Percentiles rank a stretch among this genome's conserved stretches.
These are phyloP conservation scores for Lasiurus cinereus DNA, from an alignment of 2,113 vertebrate genomes.

Conservation along the genomic window DNA sequence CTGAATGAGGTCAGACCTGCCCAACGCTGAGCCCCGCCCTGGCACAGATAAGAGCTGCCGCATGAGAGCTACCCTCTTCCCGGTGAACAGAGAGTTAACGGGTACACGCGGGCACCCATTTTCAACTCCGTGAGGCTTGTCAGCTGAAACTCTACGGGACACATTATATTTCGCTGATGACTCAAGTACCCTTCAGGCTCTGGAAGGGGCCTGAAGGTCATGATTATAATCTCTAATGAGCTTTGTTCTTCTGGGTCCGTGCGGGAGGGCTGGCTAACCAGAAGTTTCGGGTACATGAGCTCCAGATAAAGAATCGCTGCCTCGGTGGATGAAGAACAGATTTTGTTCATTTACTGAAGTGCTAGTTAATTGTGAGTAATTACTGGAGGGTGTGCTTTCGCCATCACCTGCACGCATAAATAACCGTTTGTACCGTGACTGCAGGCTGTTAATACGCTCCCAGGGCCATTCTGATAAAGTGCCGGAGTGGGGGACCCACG, in stretches of 20 bases:
- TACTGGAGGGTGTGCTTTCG: conserved; percentile 70
- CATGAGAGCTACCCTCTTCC: too few relatives aligned
- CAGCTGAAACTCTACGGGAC: conserved; percentile 56
- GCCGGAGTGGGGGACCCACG: not conserved
- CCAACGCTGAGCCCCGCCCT: not conserved
- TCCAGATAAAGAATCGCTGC: conserved; percentile 72
- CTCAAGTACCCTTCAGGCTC: conserved; percentile 75
- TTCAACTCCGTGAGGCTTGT: conserved; percentile 65
- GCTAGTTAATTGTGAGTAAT: conserved; percentile 84
- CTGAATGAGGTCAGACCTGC: not conserved
- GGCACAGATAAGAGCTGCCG: not conserved
- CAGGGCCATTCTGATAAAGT: conserved; percentile 48
- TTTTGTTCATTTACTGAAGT: conserved; percentile 79
- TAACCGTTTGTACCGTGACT: conserved; percentile 75
- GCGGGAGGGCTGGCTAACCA: conserved; percentile 61
- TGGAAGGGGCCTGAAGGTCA: conserved; percentile 76
- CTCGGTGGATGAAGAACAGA: conserved; percentile 74
- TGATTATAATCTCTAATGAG: conserved; percentile 79
- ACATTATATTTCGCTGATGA: conserved; percentile 77
- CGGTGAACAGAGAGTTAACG: conserved; percentile 53
- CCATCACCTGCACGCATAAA: conserved; percentile 78
- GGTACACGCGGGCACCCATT: not conserved
- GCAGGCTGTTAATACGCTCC: conserved; percentile 64
- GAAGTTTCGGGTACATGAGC: conserved; percentile 66
- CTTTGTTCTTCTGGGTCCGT: conserved; percentile 78